Base-by-base conservation (phyloP, 2,797 vertebrate genomes). In the Acropternis orthonyx region DNA sequence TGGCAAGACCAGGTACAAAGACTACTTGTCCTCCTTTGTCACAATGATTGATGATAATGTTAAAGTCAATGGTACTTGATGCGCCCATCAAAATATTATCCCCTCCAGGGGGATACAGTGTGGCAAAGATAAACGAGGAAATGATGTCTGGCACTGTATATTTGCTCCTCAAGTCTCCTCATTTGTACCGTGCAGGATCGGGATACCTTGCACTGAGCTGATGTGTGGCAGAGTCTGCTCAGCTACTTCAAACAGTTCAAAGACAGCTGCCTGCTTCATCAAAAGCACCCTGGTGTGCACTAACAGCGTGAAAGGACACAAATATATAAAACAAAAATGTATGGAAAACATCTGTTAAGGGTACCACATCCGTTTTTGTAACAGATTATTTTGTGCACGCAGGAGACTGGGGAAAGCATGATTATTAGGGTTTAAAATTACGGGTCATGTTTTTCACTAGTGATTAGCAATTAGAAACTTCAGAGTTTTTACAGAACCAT, bases 31-130 rank as follows among this genome's bases (percentile, higher is more conserved):
- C 93, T 97, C 92, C 63, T 96, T 96, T 91, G 84, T 77, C 89
- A 94, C 1, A 1, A 51, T 81, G 94, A 96, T 24, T 74, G 83
- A 97, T 89, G 55, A 73, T 44, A 73, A 93, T 67, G 83, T 63
- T 90, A 14, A 92, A 95, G 67, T 94, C 91, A 93, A 95, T 66
- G n/a, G 71, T 61, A 92, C 52, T 91, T 94, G 76, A 92, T 82
- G 82, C 86, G 91, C 74, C 77, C 86, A 96, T 94, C 94, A 94
- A 95, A 95, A 96, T 92, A 94, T 91, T 96, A 94, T 79, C 6
- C 43, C 67, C 59, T 80, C 71, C 58, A 22, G 8, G 39, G 77
- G 84, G 34, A 22, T 62, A 69, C 22, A 92, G n/a, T 0, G 28
- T 16, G 46, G 49, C 89, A 91, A 89, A 93, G 92, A 96, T n/a